Evolutionary conservation across 2,888 invertebrate genomes (phyloP), one percentile per base, ranked within the genome.

Genomic region (Hypena proboscidalis): DNA sequence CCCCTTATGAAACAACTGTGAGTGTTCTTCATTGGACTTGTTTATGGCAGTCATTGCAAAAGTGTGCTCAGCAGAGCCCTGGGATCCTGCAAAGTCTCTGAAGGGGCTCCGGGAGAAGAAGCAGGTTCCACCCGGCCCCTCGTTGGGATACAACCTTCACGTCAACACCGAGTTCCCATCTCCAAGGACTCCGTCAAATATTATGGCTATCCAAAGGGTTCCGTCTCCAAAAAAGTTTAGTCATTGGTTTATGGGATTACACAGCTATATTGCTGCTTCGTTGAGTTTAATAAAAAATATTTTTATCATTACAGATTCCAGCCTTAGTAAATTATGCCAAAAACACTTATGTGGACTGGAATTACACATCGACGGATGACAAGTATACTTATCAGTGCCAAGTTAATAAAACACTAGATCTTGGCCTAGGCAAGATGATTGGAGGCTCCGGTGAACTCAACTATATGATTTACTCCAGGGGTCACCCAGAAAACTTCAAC

Each of bases 391-490:
- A 42, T 5, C 41, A 43, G 9, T 45, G 51, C 4, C 34, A 49
- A 3, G 20, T 17, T 3, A 8, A 17, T 0, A 25, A 46, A 4
- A 25, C 17, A 0, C 4, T 29, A 0, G n/a, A 42, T 0, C 26
- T 56, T 3, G 17, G 25, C 2, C 9, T 39, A 23, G 58, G 58
- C 0, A 31, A 31, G 14, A 51, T 58, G 50, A 34, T 61, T 15
- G 58, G 62, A 10, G 62, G 61, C 20, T 25, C 58, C 4, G 21
- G 51, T 4, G 32, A 39, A 0, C n/a, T 49, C 2, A 41, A 50
- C 15, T 43, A 35, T 13, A 45, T 61, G 44, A 0, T 52, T 2
- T 54, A 54, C 22, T 48, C 62, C 1, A 29, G 41, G 39, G 62
- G 62, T 8, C 21, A 54, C 13, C 11, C 30, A 1, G 3, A 22